phyloP scores from a whole-genome alignment of 2,113 vertebrate species.

The Athene noctua region DNA sequence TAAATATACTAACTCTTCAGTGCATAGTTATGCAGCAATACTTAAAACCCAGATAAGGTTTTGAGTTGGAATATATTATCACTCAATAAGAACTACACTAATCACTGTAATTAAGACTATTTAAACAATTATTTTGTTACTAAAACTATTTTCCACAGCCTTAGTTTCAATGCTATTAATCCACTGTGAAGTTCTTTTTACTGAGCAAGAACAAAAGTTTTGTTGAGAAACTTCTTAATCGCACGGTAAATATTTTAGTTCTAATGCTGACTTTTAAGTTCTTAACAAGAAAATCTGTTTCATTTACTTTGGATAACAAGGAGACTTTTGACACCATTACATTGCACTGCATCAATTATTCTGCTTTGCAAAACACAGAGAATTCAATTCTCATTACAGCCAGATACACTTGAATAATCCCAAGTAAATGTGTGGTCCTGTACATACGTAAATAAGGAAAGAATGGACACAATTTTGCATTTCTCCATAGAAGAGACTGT shows the following conservation, averaged over 20 bases:
- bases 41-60: not conserved
- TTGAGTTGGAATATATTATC: not conserved
- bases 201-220: constrained; percentile 39
- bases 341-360: not conserved
- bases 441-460: not conserved
- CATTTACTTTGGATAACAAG: not conserved
- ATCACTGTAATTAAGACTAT: constrained; percentile 35
- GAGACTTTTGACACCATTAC: constrained; percentile 1
- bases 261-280: not conserved
- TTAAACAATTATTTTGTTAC: constrained; percentile 56
- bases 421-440: fast-evolving
- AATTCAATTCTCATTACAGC: not conserved
- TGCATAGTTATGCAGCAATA: not conserved
- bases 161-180: constrained; percentile 27
- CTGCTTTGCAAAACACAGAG: not conserved
- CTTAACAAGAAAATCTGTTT: constrained; percentile 39
- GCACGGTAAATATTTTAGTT: not conserved
- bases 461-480: not conserved
- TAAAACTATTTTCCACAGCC: constrained; percentile 34
- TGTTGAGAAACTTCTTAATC: constrained; percentile 44
- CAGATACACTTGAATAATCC: not conserved
- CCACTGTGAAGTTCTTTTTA: not conserved
- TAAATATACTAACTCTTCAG: not conserved
- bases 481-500: not conserved
- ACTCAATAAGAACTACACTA: constrained; percentile 37